These are phyloP conservation scores for Anthophora plumipes DNA, from an alignment of 2,888 invertebrate genomes.

Conservation along the genomic window DNA sequence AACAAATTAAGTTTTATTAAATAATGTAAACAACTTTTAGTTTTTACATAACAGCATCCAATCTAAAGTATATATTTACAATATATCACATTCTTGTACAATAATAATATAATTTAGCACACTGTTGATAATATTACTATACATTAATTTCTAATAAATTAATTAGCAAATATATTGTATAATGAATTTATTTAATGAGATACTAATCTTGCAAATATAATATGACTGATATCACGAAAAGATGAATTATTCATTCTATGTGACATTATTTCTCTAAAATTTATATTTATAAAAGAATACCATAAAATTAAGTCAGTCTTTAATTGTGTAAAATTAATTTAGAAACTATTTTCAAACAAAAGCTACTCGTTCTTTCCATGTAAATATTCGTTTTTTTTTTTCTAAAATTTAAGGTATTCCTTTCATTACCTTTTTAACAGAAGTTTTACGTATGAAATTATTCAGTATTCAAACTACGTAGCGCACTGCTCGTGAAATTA, in stretches of 20 bases:
- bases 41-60: constrained; percentile 54
- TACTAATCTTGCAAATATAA: constrained; percentile 7
- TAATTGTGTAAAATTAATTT: constrained; percentile 40
- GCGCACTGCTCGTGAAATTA: constrained; percentile 9
- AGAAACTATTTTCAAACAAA: constrained; percentile 28
- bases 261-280: constrained; percentile 13
- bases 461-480: constrained; percentile 8
- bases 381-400: neutral
- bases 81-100: constrained; percentile 64
- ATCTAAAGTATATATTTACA: constrained; percentile 64
- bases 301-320: constrained; percentile 62
- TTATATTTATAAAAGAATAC: constrained; percentile 31
- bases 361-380: neutral
- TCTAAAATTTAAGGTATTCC: constrained; percentile 7
- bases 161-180: constrained; percentile 38
- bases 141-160: constrained; percentile 48
- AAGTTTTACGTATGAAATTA: constrained; percentile 11
- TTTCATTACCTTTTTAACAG: constrained; percentile 9
- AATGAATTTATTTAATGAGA: constrained; percentile 13
- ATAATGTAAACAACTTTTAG: constrained; percentile 48
- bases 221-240: constrained; percentile 11
- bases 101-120: constrained; percentile 34
- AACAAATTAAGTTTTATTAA: constrained; percentile 46
- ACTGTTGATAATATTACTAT: constrained; percentile 37
- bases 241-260: constrained; percentile 22